Conservation (phyloP, 2,888 invertebrate genomes). For the Sussaba pulchella region DNA sequence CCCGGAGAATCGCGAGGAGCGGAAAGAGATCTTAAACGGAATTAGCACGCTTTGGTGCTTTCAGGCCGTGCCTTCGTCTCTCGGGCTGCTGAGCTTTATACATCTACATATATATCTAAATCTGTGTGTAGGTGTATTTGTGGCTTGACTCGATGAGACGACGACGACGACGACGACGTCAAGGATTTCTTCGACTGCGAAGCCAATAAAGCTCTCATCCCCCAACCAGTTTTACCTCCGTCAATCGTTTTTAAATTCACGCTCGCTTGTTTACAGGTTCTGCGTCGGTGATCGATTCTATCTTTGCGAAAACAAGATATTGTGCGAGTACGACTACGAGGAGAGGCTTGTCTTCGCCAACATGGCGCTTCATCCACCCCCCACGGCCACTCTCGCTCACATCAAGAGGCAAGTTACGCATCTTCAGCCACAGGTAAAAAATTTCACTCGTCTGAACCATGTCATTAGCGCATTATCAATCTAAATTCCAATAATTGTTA, state of each 20-base stretch:
- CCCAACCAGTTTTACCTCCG: conserved; percentile 16
- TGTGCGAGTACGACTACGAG: conserved; percentile 97
- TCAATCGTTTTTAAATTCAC: conserved; percentile 21
- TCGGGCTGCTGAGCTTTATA: neutral
- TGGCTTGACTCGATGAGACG: conserved; percentile 28
- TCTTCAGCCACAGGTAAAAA: conserved; percentile 84
- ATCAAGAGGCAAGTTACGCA: conserved; percentile 93
- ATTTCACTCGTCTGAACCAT: too few species aligned
- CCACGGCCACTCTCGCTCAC: conserved; percentile 91
- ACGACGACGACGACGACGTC: conserved; percentile 31
- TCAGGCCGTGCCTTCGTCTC: conserved; percentile 62
- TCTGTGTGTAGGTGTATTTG: neutral
- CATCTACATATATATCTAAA: too few species aligned
- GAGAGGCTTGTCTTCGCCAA: conserved; percentile 95
- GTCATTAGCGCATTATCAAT: too few species aligned
- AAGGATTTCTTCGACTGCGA: conserved; percentile 42
- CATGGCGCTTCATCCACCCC: conserved; percentile 92
- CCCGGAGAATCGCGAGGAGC: conserved; percentile 76
- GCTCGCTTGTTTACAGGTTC: conserved; percentile 88
- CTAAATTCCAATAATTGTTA: too few species aligned
- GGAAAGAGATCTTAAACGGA: conserved; percentile 80
- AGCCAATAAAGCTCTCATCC: conserved; percentile 44
- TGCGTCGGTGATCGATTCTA: conserved; percentile 98
- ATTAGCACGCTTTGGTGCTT: conserved; percentile 80
- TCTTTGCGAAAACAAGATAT: conserved; percentile 96